Percentiles rank a stretch among this genome's conserved stretches.
phyloP scores from a whole-genome alignment of 2,113 vertebrate genomes.

The Corydoras sp. region DNA sequence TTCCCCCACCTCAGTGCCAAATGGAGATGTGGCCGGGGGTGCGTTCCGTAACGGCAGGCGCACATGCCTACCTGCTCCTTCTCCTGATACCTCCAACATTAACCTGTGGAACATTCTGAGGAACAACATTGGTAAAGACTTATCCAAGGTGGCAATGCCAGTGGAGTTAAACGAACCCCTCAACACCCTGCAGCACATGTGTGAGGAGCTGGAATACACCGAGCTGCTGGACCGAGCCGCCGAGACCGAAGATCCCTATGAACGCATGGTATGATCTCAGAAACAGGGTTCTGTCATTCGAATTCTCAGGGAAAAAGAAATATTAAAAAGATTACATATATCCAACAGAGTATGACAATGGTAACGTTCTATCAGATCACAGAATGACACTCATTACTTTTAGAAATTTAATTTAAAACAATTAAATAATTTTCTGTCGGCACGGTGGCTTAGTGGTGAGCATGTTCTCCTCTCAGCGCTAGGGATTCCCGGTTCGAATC shows the following conservation, averaged over 20 bases:
- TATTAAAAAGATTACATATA: too few relatives aligned
- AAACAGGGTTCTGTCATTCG: too few relatives aligned
- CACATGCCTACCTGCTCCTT: constrained; percentile 84
- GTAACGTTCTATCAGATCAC: too few relatives aligned
- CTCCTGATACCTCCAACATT: constrained; percentile 93
- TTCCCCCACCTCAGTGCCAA: constrained; percentile 72
- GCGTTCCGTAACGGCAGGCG: constrained; percentile 91
- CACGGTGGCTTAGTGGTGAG: too few relatives aligned
- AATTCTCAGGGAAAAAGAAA: too few relatives aligned
- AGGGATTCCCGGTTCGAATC: too few relatives aligned
- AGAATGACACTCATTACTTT: too few relatives aligned
- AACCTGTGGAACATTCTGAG: constrained; percentile 98
- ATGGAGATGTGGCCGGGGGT: constrained; percentile 87
- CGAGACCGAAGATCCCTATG: constrained; percentile 85
- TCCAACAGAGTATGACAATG: too few relatives aligned
- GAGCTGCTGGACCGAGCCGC: constrained; percentile 96
- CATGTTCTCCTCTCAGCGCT: too few relatives aligned
- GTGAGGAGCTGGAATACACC: constrained; percentile 95
- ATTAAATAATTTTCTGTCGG: too few relatives aligned
- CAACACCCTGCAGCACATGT: constrained; percentile 96
- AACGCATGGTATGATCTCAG: constrained; percentile 82
- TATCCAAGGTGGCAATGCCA: constrained; percentile 98
- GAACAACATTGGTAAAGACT: constrained; percentile 97
- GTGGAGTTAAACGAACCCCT: constrained; percentile 97
- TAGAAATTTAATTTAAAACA: too few relatives aligned